Base-by-base conservation (phyloP, 2,888 invertebrate species). In the Tridacna crocea region DNA sequence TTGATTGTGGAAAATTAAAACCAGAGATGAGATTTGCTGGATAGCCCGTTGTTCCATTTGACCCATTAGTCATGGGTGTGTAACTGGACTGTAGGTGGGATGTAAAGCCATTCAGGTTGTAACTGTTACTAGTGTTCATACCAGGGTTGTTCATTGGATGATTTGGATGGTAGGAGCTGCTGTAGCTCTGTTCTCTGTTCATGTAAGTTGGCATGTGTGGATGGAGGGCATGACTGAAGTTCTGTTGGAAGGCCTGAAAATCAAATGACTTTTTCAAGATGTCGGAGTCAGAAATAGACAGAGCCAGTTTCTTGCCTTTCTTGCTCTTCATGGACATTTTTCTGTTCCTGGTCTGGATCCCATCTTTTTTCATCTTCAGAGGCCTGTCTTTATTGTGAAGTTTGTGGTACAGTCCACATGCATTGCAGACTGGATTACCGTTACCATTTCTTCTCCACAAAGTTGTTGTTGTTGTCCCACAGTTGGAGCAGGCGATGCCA, bases 351-450 rank as follows among this genome's bases (percentile, higher is more conserved):
- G 98, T 98, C 89, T 98, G 99, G 91, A 99, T 98, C 66, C 98
- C 98, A 94, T 99, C 98, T 92, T 99, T 97, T 90, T 98, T 96
- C 98, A 99, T 99, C 80, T 98, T 96, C 89, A 97, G 94, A 11
- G 99, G 99, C 75, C 99, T 96, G 93, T 97, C 89, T 74, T 95
- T 94, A 88, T 96, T 96, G 95, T 99, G 99, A 90, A 99, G 95
- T 95, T 99, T 99, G 95, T 94, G 99, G 95, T 99, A 99, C 26
- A 99, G 96, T 3, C 99, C 99, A 94, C 99, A 99, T 26, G 99
- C 99, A 95, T 99, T 99, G 95, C 99, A 99, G 48, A 99, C 99
- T 3, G 99, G 97, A 94, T 99, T 98, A 26, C 99, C 99, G 19
- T 96, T 95, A 83, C 96, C 95, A 95, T 99, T 99, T 89, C 99